These are phyloP conservation scores for Petrolisthes manimaculis DNA, from an alignment of 2,888 invertebrate species.

Conservation along the genomic window DNA sequence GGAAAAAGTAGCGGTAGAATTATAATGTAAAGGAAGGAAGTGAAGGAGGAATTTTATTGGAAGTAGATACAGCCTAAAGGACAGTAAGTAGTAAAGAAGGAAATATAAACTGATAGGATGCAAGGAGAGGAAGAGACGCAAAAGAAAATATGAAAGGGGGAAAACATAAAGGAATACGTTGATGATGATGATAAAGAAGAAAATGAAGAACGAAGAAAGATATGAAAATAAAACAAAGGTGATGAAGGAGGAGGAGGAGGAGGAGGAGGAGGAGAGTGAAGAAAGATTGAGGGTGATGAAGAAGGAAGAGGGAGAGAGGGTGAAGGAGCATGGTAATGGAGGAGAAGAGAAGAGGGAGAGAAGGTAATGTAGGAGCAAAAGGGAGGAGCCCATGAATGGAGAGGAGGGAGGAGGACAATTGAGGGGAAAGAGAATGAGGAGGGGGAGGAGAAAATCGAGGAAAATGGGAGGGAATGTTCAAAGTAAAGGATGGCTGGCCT, in stretches of 20 bases:
- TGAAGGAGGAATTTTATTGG: no score
- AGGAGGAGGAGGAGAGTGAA: neutral
- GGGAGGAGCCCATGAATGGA: neutral
- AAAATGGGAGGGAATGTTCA: neutral
- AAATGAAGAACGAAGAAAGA: neutral
- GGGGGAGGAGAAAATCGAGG: neutral
- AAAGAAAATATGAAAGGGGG: no score
- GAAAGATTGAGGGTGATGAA: neutral
- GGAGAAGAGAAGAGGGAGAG: neutral
- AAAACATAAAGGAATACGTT: neutral
- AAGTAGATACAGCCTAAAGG: no score
- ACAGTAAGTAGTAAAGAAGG: no score
- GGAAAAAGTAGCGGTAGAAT: no score
- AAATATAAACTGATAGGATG: no score
- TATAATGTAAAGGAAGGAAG: no score
- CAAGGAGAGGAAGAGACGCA: no score
- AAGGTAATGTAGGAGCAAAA: neutral
- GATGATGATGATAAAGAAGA: neutral
- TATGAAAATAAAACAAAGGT: neutral
- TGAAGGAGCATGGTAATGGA: neutral
- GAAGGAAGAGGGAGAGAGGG: neutral
- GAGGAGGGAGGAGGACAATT: neutral
- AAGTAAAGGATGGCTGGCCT: neutral
- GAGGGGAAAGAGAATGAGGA: neutral
- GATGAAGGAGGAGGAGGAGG: neutral